Percentiles rank a stretch among this genome's conserved stretches.
Evolutionary conservation across 2,888 invertebrate genomes (phyloP).

Genomic region (Glaucopsyche alexis): DNA sequence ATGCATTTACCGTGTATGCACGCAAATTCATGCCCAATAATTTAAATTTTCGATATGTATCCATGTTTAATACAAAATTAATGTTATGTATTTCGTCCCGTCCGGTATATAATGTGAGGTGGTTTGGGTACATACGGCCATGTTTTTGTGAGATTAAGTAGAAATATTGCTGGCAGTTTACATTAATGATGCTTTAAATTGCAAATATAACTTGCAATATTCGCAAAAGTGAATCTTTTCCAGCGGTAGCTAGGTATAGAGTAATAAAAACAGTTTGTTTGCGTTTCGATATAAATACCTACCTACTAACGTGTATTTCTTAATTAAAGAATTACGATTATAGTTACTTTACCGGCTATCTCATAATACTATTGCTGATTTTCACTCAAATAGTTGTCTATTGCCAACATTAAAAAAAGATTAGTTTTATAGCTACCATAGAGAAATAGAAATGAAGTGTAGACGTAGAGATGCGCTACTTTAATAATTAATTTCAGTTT

Average conservation of each 20-base stretch:
- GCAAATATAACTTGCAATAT: conserved; percentile 14
- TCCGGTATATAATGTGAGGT: conserved; percentile 37
- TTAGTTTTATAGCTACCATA: background rate
- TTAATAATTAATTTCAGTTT: conserved; percentile 13
- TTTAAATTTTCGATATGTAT: conserved; percentile 74
- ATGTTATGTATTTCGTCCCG: conserved; percentile 51
- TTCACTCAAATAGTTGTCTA: too few species aligned
- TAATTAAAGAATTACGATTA: too few species aligned
- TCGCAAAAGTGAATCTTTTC: background rate
- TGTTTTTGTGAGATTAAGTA: conserved; percentile 31
- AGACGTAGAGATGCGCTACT: background rate
- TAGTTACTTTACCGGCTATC: too few species aligned
- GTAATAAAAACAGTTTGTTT: background rate
- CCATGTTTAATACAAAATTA: conserved; percentile 67
- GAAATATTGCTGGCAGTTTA: conserved; percentile 25
- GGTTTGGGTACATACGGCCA: conserved; percentile 29
- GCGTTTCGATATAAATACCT: background rate
- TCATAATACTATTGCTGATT: too few species aligned
- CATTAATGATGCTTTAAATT: conserved; percentile 26
- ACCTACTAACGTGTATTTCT: too few species aligned
- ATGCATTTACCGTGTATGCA: conserved; percentile 71
- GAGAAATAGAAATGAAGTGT: background rate
- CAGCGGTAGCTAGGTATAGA: background rate
- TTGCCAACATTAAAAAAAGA: too few species aligned
- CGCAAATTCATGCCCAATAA: conserved; percentile 76